Evolutionary conservation across 2,797 vertebrate genomes (phyloP), one percentile per base, ranked within the genome.

Genomic region (Melanotaenia parkinsoni): DNA sequence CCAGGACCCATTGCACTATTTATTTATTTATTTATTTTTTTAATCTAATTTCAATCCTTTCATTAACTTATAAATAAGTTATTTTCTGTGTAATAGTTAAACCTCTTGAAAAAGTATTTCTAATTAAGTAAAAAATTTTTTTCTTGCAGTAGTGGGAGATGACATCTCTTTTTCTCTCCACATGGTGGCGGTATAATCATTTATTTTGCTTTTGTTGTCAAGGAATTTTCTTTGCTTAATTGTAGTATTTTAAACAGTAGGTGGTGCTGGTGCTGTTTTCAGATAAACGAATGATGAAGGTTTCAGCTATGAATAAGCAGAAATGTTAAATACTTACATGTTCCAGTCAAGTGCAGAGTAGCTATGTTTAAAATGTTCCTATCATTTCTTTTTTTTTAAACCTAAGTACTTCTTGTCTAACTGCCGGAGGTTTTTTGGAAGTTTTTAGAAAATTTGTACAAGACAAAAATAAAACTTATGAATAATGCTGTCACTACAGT

Each of bases 251-350:
- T 7, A 16, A 60, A 43, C 91, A 57, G 61, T 72, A 91, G 91
- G 80, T 85, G 91, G 91, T 64, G 81, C 90, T 89, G 58, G 63
- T 77, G 84, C 65, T 63, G 65, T 74, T 73, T 57, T 40, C 22
- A 33, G 33, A 38, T 3, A 62, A 32, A 18, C 3, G 3, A 22
- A 58, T 56, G 22, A 64, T 61, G 3, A 53, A 30, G 1, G 30
- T 40, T 61, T 65, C 8, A 74, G 33, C 10, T 43, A 38, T 76
- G 67, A 81, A 67, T 57, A 60, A 65, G 45, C 26, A 72, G 13
- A 63, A 38, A 57, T 20, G 2, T 43, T 37, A 37, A 63, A 51
- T 33, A 14, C 12, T 62, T 6, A 47, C 51, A 72, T 20, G 14
- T 53, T 51, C 28, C 14, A 32, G 35, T 78, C 71, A 37, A 67